A percentile compares a stretch with the other conserved stretches of the same genome.
Conservation (phyloP, 92 coral and sea anemone species). For the Virgularia gustaviana region DNA sequence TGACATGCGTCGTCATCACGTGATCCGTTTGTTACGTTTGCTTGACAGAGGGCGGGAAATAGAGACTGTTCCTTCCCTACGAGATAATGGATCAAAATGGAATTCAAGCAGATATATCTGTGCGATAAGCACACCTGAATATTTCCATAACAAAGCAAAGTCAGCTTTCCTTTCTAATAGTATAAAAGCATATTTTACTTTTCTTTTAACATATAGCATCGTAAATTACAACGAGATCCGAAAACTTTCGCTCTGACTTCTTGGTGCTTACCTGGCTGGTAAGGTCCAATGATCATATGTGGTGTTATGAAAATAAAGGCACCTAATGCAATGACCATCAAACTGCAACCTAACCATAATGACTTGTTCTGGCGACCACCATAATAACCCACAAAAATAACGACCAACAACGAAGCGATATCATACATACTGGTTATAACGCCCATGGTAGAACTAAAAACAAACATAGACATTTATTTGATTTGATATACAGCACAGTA, state of each 20-base stretch:
- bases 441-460: slow-evolving; percentile 68
- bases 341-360: slow-evolving; percentile 71
- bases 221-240: no score
- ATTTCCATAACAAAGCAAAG: no score
- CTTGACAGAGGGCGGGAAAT: slow-evolving; percentile 1
- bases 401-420: slow-evolving; percentile 61
- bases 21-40: background rate
- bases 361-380: slow-evolving; percentile 82
- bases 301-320: slow-evolving; percentile 68
- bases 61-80: background rate
- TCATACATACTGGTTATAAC: slow-evolving; percentile 67
- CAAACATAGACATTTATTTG: background rate
- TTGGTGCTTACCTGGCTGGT: slow-evolving; percentile 53
- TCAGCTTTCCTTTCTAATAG: no score
- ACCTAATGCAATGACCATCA: slow-evolving; percentile 64
- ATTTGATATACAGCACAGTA: no score
- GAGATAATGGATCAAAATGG: no score
- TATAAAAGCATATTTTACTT: no score
- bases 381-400: slow-evolving; percentile 64
- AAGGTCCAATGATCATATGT: slow-evolving; percentile 68
- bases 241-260: no score
- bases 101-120: no score
- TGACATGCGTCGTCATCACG: background rate
- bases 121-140: no score
- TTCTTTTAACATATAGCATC: background rate